phyloP scores from a whole-genome alignment of 2,797 vertebrate species.

The Lycodopsis pacificus region DNA sequence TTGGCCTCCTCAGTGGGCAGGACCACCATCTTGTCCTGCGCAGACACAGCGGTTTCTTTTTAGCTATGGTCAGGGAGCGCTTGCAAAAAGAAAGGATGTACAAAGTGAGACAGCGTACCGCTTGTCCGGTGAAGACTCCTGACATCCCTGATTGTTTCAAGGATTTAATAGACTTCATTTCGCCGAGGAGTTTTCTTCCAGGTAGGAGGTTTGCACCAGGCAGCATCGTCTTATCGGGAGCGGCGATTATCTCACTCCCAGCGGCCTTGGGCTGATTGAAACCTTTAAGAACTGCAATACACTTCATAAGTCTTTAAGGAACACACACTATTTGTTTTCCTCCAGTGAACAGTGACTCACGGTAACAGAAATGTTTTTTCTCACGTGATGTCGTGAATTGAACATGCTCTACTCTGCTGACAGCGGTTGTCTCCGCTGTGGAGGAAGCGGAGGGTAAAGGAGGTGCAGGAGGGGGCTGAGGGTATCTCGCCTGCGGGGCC shows the following conservation, averaged over 20 bases:
- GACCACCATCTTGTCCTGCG: constrained; percentile 84
- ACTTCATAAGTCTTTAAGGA: constrained; percentile 38
- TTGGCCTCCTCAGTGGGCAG: constrained; percentile 85
- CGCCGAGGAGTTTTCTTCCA: constrained; percentile 71
- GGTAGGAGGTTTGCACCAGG: constrained; percentile 65
- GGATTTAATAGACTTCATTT: constrained; percentile 78
- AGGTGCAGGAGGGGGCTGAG: constrained; percentile 48
- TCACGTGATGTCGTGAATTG: constrained; percentile 79
- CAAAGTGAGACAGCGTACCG: constrained; percentile 51
- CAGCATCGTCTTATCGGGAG: constrained; percentile 46
- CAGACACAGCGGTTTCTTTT: background rate
- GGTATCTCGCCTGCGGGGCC: constrained; percentile 77
- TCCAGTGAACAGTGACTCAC: background rate
- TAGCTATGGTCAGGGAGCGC: background rate
- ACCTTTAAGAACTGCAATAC: constrained; percentile 69
- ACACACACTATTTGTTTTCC: background rate
- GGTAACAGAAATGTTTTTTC: constrained; percentile 35
- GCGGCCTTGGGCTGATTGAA: constrained; percentile 60
- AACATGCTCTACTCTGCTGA: constrained; percentile 68
- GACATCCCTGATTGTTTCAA: constrained; percentile 79
- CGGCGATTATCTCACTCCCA: constrained; percentile 39
- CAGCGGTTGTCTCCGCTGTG: constrained; percentile 30
- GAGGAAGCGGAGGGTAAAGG: constrained; percentile 33
- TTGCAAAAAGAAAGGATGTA: too few relatives aligned
- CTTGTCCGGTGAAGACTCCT: constrained; percentile 70